A percentile compares a stretch with the other conserved stretches of the same genome.
phyloP scores from a whole-genome alignment of 1,140 invertebrate species.

The Oryctes rhinoceros region DNA sequence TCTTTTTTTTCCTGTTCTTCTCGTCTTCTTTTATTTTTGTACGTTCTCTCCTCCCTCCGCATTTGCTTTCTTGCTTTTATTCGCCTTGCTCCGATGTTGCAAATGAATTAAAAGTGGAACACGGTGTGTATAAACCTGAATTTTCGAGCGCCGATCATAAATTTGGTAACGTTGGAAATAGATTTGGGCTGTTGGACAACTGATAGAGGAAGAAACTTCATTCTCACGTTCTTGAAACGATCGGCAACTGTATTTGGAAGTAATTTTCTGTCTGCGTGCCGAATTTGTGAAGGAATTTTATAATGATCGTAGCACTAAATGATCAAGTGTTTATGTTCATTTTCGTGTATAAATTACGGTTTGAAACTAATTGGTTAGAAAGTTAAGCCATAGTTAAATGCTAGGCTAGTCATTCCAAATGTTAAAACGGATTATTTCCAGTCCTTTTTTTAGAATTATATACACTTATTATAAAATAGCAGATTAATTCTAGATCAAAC shows the following conservation, averaged over 20 bases:
- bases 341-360: conserved; percentile 26
- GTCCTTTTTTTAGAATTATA: too few species aligned
- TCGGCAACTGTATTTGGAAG: not conserved
- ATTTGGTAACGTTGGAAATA: conserved; percentile 9
- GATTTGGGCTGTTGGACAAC: not conserved
- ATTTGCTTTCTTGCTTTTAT: not conserved
- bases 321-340: not conserved
- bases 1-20: too few species aligned
- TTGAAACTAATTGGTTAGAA: not conserved
- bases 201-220: not conserved
- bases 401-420: too few species aligned
- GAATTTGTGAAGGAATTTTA: conserved; percentile 5
- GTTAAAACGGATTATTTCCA: too few species aligned
- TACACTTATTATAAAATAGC: too few species aligned
- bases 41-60: not conserved
- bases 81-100: not conserved
- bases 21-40: not conserved
- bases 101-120: conserved; percentile 1
- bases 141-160: not conserved
- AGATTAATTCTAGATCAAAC: too few species aligned
- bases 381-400: not conserved
- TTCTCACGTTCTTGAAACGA: not conserved
- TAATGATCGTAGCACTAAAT: conserved; percentile 8
- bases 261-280: not conserved
- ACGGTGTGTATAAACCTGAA: not conserved